Conservation (phyloP, 2,797 vertebrate species). For the Arrhamphus sclerolepis region DNA sequence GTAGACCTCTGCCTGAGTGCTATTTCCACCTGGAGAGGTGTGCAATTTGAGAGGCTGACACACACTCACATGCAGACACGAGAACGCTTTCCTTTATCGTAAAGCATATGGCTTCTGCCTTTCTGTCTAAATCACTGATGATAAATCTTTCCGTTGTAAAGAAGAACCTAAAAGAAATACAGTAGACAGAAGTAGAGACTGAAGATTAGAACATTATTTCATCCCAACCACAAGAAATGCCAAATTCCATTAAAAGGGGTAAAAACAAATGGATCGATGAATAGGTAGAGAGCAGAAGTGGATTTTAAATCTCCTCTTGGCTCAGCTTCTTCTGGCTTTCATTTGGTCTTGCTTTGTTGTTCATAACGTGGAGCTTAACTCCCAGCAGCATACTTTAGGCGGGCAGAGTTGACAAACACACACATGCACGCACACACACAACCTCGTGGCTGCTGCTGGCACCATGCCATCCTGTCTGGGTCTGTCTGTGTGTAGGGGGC, state of each 20-base stretch:
- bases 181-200: neutral
- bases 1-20: constrained; percentile 45
- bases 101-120: constrained; percentile 29
- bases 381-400: constrained; percentile 65
- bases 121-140: no score
- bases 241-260: no score
- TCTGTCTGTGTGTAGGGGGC: constrained; percentile 69
- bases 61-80: neutral
- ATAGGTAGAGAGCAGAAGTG: constrained; percentile 4
- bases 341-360: constrained; percentile 62
- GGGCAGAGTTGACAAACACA: constrained; percentile 37
- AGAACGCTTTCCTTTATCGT: constrained; percentile 10
- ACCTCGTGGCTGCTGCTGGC: constrained; percentile 64
- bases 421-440: constrained; percentile 21
- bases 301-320: neutral
- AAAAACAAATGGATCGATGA: neutral
- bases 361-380: constrained; percentile 57
- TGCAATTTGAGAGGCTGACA: constrained; percentile 29
- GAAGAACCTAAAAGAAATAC: neutral
- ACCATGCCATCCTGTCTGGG: constrained; percentile 76
- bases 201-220: neutral
- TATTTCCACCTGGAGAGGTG: constrained; percentile 69
- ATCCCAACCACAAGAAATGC: neutral
- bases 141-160: no score
- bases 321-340: constrained; percentile 18